Evolutionary conservation across 1,140 invertebrate species (phyloP), one percentile per base, ranked within the genome.

Genomic region (Drosophila ercepeae): DNA sequence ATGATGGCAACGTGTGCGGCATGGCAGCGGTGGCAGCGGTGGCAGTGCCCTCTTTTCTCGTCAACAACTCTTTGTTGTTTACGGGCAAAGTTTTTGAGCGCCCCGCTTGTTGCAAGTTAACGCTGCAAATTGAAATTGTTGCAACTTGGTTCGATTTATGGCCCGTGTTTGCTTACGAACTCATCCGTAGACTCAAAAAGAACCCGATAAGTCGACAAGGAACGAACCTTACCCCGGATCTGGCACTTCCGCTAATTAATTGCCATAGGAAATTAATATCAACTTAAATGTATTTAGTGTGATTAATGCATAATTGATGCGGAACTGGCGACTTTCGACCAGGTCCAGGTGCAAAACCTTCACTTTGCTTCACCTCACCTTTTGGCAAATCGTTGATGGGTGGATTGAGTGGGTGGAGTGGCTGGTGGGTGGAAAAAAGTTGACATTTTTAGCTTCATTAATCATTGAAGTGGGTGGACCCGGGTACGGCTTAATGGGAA

Each of bases 201-300:
- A 8, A 16, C 5, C 36, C 7, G 7, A 42, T 18, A 42, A 42
- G 39, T 2, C 1, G 14, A 3, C n/a, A 42, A 19, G 36, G n/a
- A 7, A 14, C n/a, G n/a, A 36, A 2, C 34, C 9, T 4, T 32
- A 14, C 45, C 63, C 16, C 18, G 42, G 25, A 44, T 34, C 48
- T n/a, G n/a, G n/a, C 70, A 74, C 71, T 75, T 75, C 34, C 41
- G 59, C 51, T 75, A 75, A 75, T 75, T 75, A 75, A 75, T 75
- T 57, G 70, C 59, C 39, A 46, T 48, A 52, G 52, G 60, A 74
- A 74, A 75, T 75, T 65, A 74, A 74, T 75, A 67, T 65, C 70
- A 75, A 75, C 71, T 75, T 57, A 74, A 74, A 74, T 74, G 70
- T 74, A 74, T 74, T 74, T 74, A 74, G 71, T 75, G 70, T 74